Evolutionary conservation across 2,797 vertebrate genomes (phyloP).

Genomic region (Limosa lapponica): DNA sequence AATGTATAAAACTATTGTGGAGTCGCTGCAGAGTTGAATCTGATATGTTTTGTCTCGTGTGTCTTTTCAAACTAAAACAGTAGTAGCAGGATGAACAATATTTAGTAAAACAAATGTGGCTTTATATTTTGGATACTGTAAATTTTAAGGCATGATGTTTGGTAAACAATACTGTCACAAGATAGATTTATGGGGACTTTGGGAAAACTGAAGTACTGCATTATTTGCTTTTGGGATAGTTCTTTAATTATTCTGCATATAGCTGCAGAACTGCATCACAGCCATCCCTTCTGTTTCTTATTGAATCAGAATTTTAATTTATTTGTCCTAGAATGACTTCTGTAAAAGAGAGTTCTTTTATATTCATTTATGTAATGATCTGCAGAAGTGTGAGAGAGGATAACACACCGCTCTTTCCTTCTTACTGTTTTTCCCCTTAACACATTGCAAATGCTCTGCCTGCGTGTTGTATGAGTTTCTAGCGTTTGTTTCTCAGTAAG

Average conservation of each 20-base stretch:
- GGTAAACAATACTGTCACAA: neutral
- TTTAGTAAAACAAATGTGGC: neutral
- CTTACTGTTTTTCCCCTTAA: neutral
- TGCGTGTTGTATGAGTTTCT: neutral
- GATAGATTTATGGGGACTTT: neutral
- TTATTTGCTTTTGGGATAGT: neutral
- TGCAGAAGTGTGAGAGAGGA: neutral
- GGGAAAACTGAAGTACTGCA: neutral
- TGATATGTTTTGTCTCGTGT: neutral
- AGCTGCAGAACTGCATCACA: neutral
- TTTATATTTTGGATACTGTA: neutral
- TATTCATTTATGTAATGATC: neutral
- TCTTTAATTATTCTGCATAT: neutral
- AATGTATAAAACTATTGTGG: fast-evolving
- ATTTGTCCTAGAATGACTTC: neutral
- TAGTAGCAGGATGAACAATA: neutral
- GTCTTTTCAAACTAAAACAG: neutral
- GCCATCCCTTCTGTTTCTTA: neutral
- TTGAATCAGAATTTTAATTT: neutral
- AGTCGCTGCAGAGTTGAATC: neutral
- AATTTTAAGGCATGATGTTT: neutral
- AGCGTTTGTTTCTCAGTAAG: neutral
- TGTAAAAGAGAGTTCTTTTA: neutral
- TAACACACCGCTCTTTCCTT: neutral
- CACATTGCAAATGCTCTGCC: neutral